Percentiles rank a stretch among this genome's conserved stretches.
These are phyloP conservation scores for Apis laboriosa DNA, from an alignment of 1,140 invertebrate genomes.

Conservation along the genomic window DNA sequence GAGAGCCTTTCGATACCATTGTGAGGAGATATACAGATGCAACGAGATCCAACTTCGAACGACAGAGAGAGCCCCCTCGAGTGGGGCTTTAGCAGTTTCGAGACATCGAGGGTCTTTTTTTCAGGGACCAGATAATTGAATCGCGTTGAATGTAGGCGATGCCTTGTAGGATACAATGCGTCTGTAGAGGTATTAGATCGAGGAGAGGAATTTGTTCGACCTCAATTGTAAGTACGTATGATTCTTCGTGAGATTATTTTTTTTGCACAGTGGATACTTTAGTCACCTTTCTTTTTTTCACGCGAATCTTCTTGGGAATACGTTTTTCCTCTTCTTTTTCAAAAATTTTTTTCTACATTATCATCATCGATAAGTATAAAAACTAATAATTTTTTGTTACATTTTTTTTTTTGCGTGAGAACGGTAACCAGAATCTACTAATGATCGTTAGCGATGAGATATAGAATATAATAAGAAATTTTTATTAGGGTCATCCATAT, in stretches of 20 bases:
- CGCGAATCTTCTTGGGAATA: too few species aligned
- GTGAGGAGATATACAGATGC: not conserved
- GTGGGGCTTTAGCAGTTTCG: not conserved
- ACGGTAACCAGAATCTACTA: not conserved
- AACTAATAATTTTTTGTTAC: too few species aligned
- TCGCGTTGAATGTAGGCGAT: not conserved
- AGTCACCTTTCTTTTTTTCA: too few species aligned
- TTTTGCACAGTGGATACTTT: too few species aligned
- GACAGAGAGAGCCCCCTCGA: not conserved
- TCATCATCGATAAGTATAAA: too few species aligned
- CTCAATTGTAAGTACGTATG: not conserved
- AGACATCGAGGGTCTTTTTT: not conserved
- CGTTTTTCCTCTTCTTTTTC: too few species aligned
- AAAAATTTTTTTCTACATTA: too few species aligned
- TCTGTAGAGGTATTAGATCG: not conserved
- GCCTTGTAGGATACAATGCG: not conserved
- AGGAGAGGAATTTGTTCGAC: not conserved
- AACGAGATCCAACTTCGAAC: not conserved
- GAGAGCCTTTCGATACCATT: not conserved
- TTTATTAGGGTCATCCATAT: too few species aligned
- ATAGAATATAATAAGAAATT: too few species aligned
- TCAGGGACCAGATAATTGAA: slow-evolving; percentile 28
- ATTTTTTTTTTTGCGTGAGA: too few species aligned
- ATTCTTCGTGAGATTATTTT: not conserved
- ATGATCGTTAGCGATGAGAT: not conserved